Conservation (phyloP, 2,888 invertebrate genomes). For the Thumatha senex region DNA sequence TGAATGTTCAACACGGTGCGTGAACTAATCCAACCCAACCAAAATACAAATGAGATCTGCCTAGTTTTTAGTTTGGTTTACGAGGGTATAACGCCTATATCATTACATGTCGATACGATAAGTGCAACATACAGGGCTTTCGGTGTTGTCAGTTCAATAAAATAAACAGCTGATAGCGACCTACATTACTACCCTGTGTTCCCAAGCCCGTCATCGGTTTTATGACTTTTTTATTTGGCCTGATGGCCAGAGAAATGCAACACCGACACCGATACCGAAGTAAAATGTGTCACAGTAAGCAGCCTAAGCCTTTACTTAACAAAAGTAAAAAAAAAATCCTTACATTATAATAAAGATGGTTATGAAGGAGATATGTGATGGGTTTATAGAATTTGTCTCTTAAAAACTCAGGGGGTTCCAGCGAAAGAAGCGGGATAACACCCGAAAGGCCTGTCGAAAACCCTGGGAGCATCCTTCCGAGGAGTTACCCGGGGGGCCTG, state of each 20-base stretch:
- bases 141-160: constrained; percentile 70
- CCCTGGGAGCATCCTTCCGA: no score
- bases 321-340: constrained; percentile 32
- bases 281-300: constrained; percentile 53
- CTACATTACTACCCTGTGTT: constrained; percentile 71
- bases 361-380: no score
- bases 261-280: constrained; percentile 65
- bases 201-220: constrained; percentile 77
- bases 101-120: constrained; percentile 73
- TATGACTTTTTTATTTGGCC: constrained; percentile 80
- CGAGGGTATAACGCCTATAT: constrained; percentile 72
- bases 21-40: constrained; percentile 56
- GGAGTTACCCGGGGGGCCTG: no score
- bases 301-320: constrained; percentile 57
- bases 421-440: no score
- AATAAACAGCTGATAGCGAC: constrained; percentile 65
- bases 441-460: no score
- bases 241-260: constrained; percentile 75
- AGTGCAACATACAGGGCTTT: constrained; percentile 68
- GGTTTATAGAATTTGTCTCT: no score
- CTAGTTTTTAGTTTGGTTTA: constrained; percentile 69
- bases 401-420: no score
- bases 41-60: constrained; percentile 45
- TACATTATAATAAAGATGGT: constrained; percentile 41
- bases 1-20: constrained; percentile 62